Conservation (phyloP, 1,140 invertebrate genomes). For the Pseudomyrmex pallidus region DNA sequence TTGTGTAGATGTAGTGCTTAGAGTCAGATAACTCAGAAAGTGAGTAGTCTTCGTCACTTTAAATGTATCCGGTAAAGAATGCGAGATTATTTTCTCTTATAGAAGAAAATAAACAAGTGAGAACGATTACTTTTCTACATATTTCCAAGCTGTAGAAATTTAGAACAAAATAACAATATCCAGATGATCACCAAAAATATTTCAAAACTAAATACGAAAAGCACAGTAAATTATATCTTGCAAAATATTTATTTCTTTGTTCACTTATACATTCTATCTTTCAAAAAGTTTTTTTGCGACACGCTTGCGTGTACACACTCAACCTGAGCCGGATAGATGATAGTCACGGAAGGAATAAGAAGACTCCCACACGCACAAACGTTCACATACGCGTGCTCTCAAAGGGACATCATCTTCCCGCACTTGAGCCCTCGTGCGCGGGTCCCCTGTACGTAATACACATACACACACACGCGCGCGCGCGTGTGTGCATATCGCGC, state of each 20-base stretch:
- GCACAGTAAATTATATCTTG: neutral
- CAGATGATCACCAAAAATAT: neutral
- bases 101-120: too few relatives aligned
- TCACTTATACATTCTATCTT: neutral
- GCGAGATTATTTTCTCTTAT: neutral
- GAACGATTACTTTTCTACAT: too few relatives aligned
- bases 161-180: neutral
- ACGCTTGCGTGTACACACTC: neutral
- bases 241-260: slow-evolving; percentile 20
- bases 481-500: slow-evolving; percentile 36
- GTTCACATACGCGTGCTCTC: slow-evolving; percentile 15
- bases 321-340: slow-evolving; percentile 16
- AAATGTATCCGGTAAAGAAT: neutral
- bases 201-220: neutral
- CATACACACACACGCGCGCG: slow-evolving; percentile 14
- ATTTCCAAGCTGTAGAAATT: neutral
- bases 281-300: slow-evolving; percentile 18
- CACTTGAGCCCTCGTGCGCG: slow-evolving; percentile 26
- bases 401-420: slow-evolving; percentile 65
- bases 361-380: slow-evolving; percentile 61
- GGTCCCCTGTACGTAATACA: slow-evolving; percentile 25
- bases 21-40: neutral
- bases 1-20: slow-evolving; percentile 37
- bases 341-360: slow-evolving; percentile 65
- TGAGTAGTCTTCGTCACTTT: too few relatives aligned